These are phyloP conservation scores for Aporrectodea caliginosa DNA, from an alignment of 1,140 invertebrate species.

Conservation along the genomic window DNA sequence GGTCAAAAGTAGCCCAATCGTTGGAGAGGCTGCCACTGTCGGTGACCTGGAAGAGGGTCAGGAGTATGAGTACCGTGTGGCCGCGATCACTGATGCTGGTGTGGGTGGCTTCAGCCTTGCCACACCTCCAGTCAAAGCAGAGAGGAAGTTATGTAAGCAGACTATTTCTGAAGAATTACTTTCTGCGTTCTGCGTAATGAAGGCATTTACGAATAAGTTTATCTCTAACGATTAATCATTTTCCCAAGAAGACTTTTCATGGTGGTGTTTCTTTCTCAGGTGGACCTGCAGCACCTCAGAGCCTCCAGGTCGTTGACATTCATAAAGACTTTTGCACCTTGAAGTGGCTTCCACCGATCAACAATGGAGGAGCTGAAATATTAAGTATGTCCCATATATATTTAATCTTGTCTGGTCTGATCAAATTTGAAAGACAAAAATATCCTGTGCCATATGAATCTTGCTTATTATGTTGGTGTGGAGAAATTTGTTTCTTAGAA, in stretches of 20 bases:
- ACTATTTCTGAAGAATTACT: conserved; percentile 5
- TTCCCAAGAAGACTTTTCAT: no score
- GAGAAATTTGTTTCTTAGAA: no score
- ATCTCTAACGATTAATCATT: no score
- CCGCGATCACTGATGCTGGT: conserved; percentile 82
- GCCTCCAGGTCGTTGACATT: conserved; percentile 60
- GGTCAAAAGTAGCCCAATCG: conserved; percentile 41
- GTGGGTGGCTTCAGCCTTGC: conserved; percentile 44
- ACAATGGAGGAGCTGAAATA: conserved; percentile 92
- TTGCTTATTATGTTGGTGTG: no score
- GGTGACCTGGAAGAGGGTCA: conserved; percentile 79
- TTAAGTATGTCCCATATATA: conserved; percentile 70
- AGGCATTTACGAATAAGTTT: no score
- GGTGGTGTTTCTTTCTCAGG: conserved; percentile 16
- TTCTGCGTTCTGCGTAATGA: no score
- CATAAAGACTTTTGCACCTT: conserved; percentile 78
- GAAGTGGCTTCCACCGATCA: conserved; percentile 85
- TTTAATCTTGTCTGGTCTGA: no score
- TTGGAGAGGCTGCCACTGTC: conserved; percentile 58
- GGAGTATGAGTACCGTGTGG: conserved; percentile 94
- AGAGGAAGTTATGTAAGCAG: conserved; percentile 50
- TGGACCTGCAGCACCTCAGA: conserved; percentile 19
- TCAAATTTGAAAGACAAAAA: no score
- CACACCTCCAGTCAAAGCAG: conserved; percentile 47
- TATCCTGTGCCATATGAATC: no score